Percentiles rank a stretch among this genome's conserved stretches.
Evolutionary conservation across 2,888 invertebrate genomes (phyloP).

Genomic region (Papilio protenor): DNA sequence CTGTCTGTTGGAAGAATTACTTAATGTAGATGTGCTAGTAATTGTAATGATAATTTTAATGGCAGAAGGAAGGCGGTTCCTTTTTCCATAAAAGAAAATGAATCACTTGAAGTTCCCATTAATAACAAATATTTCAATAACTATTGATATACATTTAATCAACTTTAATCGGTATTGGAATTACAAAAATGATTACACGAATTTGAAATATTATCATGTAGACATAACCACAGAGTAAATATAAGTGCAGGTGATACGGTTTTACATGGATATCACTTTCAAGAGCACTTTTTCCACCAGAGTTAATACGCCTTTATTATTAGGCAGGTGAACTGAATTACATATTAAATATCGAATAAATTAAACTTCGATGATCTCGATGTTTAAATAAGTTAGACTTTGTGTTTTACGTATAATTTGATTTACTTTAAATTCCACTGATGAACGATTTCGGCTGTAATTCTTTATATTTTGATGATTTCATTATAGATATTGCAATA

Average conservation of each 20-base stretch:
- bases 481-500: not conserved
- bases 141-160: not conserved
- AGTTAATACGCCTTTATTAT: not conserved
- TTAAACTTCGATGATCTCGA: not conserved
- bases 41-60: slow-evolving; percentile 7
- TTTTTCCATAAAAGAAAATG: not conserved
- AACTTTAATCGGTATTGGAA: not conserved
- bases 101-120: not conserved
- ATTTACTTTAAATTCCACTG: not conserved
- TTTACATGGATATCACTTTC: not conserved
- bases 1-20: slow-evolving; percentile 27
- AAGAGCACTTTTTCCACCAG: not conserved
- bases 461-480: not conserved
- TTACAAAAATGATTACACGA: not conserved
- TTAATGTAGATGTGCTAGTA: slow-evolving; percentile 22
- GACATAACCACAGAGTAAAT: not conserved
- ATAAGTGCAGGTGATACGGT: not conserved
- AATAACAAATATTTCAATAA: not conserved
- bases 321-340: slow-evolving; percentile 8
- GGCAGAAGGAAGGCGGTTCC: not conserved
- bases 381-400: not conserved
- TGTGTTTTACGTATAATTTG: slow-evolving; percentile 43
- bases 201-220: not conserved
- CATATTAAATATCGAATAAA: not conserved
- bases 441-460: not conserved